Evolutionary conservation across 2,797 vertebrate genomes (phyloP), one percentile per base, ranked within the genome.

Genomic region (Bucorvus abyssinicus): DNA sequence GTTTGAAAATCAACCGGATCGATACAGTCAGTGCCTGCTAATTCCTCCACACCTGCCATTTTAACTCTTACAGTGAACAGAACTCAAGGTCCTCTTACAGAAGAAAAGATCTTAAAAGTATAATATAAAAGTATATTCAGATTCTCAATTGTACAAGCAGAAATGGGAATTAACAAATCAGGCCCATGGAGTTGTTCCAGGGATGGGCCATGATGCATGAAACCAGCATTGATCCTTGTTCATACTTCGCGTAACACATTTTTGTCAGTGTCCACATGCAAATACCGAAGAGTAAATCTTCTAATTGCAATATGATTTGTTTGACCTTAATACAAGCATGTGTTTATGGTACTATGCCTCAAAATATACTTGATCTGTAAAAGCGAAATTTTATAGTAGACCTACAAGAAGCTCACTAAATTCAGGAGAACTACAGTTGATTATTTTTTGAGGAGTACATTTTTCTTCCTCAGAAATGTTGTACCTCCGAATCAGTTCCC

Each of bases 401-500:
- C 34, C 42, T 68, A 23, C 47, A 68, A 78, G 65, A 47, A 85
- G 68, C 50, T 95, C n/a, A 20, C 61, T n/a, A 67, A 38, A 68
- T 76, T 83, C 81, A 76, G 59, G 60, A 87, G 36, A 87, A 82
- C 24, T 24, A 34, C 30, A 59, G 70, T 30, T 78, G 57, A 21
- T 65, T 29, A 22, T 12, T 44, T 80, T 76, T 49, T 69, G 49
- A 79, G 80, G 86, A 84, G 67, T 45, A 29, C 45, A 32, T 42
- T 67, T 81, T 86, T 76, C 87, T 88, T 77, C 47, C 52, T 84
- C 26, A 20, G 45, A 61, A 29, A 74, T 52, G 52, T 53, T 65
- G 68, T 87, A 89, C 74, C 76, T 93, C 84, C 88, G 74, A 92
- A 90, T 87, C 92, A 85, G 79, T 61, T 93, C 49, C 49, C 3